A percentile compares a stretch with the other conserved stretches of the same genome.
These are phyloP conservation scores for Anodontia alba DNA, from an alignment of 2,888 invertebrate genomes.

Conservation along the genomic window DNA sequence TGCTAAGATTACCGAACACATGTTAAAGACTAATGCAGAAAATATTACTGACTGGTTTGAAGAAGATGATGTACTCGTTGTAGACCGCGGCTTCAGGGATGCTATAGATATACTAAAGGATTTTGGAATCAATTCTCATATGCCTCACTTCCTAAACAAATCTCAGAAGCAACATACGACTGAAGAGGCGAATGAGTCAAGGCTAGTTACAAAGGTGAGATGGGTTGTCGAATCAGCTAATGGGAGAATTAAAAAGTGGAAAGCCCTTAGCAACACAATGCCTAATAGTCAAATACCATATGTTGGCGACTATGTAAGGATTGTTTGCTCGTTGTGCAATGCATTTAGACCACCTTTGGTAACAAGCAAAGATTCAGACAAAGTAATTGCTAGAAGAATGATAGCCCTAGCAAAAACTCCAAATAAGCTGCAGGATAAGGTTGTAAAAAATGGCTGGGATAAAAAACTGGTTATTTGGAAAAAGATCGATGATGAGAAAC, in stretches of 20 bases:
- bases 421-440: not conserved
- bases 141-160: slow-evolving; percentile 39
- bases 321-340: slow-evolving; percentile 3
- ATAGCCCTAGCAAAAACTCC: not conserved
- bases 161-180: slow-evolving; percentile 48
- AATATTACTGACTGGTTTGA: slow-evolving; percentile 31
- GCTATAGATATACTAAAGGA: slow-evolving; percentile 36
- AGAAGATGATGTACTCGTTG: slow-evolving; percentile 46
- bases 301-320: slow-evolving; percentile 5
- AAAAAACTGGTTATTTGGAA: not conserved
- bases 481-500: not conserved
- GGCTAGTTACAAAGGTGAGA: slow-evolving; percentile 42
- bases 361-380: not conserved
- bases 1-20: slow-evolving; percentile 54
- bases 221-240: slow-evolving; percentile 28
- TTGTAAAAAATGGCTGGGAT: not conserved
- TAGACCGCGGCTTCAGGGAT: slow-evolving; percentile 57
- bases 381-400: not conserved
- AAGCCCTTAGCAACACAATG: slow-evolving; percentile 8
- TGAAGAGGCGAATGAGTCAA: slow-evolving; percentile 45
- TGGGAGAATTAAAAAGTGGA: slow-evolving; percentile 31
- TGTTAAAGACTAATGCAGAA: slow-evolving; percentile 44
- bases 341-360: not conserved
- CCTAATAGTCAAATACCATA: slow-evolving; percentile 5
- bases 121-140: slow-evolving; percentile 44